Evolutionary conservation across 2,888 invertebrate genomes (phyloP), one percentile per base, ranked within the genome.

Genomic region (Alentia gelatinosa): DNA sequence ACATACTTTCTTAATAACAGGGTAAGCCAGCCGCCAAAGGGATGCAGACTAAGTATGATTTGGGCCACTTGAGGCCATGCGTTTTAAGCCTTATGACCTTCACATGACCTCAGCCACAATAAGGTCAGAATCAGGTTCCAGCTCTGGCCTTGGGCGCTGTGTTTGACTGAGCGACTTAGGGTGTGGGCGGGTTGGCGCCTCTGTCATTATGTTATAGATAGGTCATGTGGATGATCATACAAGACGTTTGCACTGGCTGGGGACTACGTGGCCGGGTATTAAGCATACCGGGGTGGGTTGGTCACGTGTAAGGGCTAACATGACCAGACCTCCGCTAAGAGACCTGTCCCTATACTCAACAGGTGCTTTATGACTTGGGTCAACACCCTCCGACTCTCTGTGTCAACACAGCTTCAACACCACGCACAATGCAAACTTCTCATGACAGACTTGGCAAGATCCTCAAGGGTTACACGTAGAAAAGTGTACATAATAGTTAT

Each of bases 121-220:
- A 79, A 35, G 79, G 79, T 79, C 79, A 79, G 79, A 33, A 12
- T 79, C 79, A 26, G 39, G 39, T 79, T 79, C 79, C 79, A 35
- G 26, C 4, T 39, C 23, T 79, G 37, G 39, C 79, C 79, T 79
- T 79, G 39, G 37, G 39, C 15, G 15, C 19, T 35, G 19, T 79
- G 79, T 79, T 5, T 30, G 68, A 30, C 68, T 12, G 68, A 30
- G 1, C 12, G 68, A 30, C 68, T 68, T 68, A 30, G 68, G 19
- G 4, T 30, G 5, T 19, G 30, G 33, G 5, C 68, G 4, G 30
- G 30, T 4, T 30, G 68, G 4, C n/a, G n/a, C 68, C 68, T 68
- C 1, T 68, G 68, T 68, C 68, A 68, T 68, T 68, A 68, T 68
- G 68, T 68, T 68, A 68, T 30, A 68, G 68, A 68, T 26, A 68